These are phyloP conservation scores for Clistopyga incitator DNA, from an alignment of 2,888 invertebrate genomes.

Conservation along the genomic window DNA sequence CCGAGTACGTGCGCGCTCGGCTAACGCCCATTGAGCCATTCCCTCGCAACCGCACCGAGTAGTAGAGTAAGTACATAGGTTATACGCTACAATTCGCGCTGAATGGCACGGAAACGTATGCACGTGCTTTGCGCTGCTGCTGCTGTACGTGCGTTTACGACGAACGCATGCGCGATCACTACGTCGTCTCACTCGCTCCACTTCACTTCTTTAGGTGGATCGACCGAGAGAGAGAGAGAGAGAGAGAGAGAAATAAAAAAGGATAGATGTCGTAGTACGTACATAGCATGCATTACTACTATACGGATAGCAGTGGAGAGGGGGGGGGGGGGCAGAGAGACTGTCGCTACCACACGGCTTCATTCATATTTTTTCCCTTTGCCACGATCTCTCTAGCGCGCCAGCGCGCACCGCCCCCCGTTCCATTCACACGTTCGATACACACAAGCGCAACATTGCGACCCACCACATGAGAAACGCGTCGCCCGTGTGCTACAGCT, in stretches of 20 bases:
- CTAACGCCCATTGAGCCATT: slow-evolving; percentile 45
- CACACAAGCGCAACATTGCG: slow-evolving; percentile 35
- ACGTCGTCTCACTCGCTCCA: slow-evolving; percentile 31
- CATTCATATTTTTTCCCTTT: slow-evolving; percentile 76
- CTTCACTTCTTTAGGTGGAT: slow-evolving; percentile 36
- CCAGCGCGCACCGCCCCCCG: slow-evolving; percentile 35
- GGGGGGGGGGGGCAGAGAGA: slow-evolving; percentile 21
- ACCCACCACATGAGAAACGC: slow-evolving; percentile 9
- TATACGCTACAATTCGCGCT: slow-evolving; percentile 65
- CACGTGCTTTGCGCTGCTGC: slow-evolving; percentile 44
- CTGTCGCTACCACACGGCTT: slow-evolving; percentile 74
- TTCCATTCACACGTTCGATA: slow-evolving; percentile 69
- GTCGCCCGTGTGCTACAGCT: slow-evolving; percentile 37
- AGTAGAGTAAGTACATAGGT: slow-evolving; percentile 37
- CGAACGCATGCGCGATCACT: slow-evolving; percentile 70
- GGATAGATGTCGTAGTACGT: slow-evolving; percentile 2
- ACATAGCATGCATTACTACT: slow-evolving; percentile 15
- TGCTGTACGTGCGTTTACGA: slow-evolving; percentile 49
- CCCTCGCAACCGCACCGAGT: slow-evolving; percentile 12
- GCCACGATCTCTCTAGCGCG: slow-evolving; percentile 65
- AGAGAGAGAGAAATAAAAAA: slow-evolving; percentile 1
- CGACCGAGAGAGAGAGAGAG: slow-evolving; percentile 43
- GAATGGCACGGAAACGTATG: slow-evolving; percentile 70
- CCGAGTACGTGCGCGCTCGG: slow-evolving; percentile 19
- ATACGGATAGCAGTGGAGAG: neutral